Evolutionary conservation across 2,797 vertebrate species (phyloP), one percentile per base, ranked within the genome.

Genomic region (Chelon labrosus): DNA sequence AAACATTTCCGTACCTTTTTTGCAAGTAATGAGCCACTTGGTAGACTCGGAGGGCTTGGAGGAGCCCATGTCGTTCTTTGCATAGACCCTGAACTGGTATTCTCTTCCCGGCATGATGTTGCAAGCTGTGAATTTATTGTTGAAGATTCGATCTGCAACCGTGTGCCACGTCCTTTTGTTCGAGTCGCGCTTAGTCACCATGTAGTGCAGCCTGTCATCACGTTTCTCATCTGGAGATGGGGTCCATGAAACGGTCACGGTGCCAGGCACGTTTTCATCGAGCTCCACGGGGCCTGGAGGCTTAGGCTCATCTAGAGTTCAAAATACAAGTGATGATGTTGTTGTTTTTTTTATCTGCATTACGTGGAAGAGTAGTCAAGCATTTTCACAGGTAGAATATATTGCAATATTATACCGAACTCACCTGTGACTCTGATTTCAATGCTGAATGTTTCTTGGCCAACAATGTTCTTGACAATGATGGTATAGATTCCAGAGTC

Each of bases 1-100:
- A n/a, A 44, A 7, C 6, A 9, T 62, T 73, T 64, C 77, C 75
- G 14, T 76, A 98, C 98, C 96, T 88, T 94, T 97, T 80, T 93
- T 92, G 71, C 60, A 70, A 7, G 50, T 8, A 78, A 96, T 88
- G 12, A 89, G 85, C 98, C 97, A 99, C 60, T 96, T 96, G 42
- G 91, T 20, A 49, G 96, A 96, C 71, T 97, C 97, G 0, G 95
- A 95, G 0, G 94, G 95, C 19, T 84, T 71, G 64, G 97, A 98
- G 69, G 73, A 62, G 42, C 96, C 97, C 93, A 97, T 91, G 82
- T 93, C 93, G 2, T 96, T 99, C 87, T 96, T 96, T 71, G 98
- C 97, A 65, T 96, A 94, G 17, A 98, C 95, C 5, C 96, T 95
- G 85, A 98, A 99, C 83, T 94, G 91, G 87, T 99, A 98, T 67